Evolutionary conservation across 2,888 invertebrate species (phyloP), one percentile per base, ranked within the genome.

Genomic region (Endomychus coccineus): DNA sequence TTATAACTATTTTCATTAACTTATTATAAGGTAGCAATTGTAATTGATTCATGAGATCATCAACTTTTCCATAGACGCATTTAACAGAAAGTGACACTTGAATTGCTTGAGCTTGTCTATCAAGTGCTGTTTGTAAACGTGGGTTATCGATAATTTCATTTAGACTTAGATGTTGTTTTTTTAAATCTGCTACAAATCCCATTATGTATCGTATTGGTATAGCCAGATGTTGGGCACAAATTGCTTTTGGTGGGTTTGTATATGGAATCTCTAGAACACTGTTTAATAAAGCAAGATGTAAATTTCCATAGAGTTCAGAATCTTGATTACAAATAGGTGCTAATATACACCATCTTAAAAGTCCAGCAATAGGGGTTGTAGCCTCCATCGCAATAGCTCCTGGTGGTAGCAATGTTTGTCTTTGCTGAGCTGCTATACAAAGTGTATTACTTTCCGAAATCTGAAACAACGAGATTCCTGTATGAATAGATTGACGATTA

Each of bases 331-430:
- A 73, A 3, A 83, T 62, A 0, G 84, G 81, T 1, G 83, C 78
- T 7, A 84, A 62, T 3, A 82, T 73, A 52, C 79, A 80, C 84
- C 84, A 85, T 43, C 76, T 75, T 37, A 88, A 73, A n/a, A 89
- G 71, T 0, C 88, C 88, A 1, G 83, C 81, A 19, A 87, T 71
- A 0, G 88, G 87, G 1, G 87, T 83, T 3, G 83, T 80, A 0
- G 83, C 82, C 3, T 85, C 82, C 85, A 87, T 87, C 0, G 85
- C 82, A 45, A 88, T 87, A 1, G 83, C 82, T 3, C 87, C 88
- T 16, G 72, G 75, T 0, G 87, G 86, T 31, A 88, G 58, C 0
- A 80, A 74, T 1, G 81, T 68, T 21, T 78, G 73, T 56, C 73
- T 74, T 54, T 77, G 66, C 58, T 75, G 71, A 0, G 83, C 81